Evolutionary conservation across 2,113 vertebrate genomes (phyloP).

Genomic region (Symphodus melops): DNA sequence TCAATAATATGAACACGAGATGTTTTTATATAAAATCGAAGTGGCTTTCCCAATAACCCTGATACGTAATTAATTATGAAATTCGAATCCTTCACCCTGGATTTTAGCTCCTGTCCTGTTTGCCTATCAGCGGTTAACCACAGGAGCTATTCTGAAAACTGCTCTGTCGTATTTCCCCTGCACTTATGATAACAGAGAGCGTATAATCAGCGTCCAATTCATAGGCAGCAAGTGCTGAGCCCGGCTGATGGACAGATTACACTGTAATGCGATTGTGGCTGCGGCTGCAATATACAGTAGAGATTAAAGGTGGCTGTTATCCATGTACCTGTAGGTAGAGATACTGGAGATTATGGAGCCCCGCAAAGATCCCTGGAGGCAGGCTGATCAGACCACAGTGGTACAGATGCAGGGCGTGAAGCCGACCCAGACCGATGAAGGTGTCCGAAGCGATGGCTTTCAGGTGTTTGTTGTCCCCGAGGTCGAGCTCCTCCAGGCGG

Average conservation of each 20-base stretch:
- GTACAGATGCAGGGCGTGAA: constrained; percentile 95
- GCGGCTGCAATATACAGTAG: constrained; percentile 53
- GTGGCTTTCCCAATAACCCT: constrained; percentile 12
- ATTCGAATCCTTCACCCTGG: background rate
- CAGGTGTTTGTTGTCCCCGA: constrained; percentile 94
- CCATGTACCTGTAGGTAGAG: constrained; percentile 92
- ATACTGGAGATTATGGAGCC: constrained; percentile 95
- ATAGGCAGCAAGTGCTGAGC: constrained; percentile 53
- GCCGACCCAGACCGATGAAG: constrained; percentile 91
- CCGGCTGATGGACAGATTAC: constrained; percentile 65
- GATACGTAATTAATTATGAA: constrained; percentile 10
- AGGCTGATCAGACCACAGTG: constrained; percentile 92
- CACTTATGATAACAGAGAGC: constrained; percentile 42
- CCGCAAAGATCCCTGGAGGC: constrained; percentile 89
- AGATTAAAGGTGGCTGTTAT: constrained; percentile 52
- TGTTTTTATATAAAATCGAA: background rate
- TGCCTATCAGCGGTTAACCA: constrained; percentile 7
- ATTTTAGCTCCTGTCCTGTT: constrained; percentile 10
- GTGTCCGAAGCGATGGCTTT: constrained; percentile 92
- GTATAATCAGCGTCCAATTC: constrained; percentile 59
- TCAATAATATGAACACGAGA: constrained; percentile 19
- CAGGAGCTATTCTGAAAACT: constrained; percentile 15
- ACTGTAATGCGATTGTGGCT: constrained; percentile 57
- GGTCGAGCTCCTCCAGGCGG: constrained; percentile 96
- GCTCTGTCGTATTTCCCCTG: constrained; percentile 38